Base-by-base conservation (phyloP, 2,113 vertebrate species). In the Bagarius yarrelli region DNA sequence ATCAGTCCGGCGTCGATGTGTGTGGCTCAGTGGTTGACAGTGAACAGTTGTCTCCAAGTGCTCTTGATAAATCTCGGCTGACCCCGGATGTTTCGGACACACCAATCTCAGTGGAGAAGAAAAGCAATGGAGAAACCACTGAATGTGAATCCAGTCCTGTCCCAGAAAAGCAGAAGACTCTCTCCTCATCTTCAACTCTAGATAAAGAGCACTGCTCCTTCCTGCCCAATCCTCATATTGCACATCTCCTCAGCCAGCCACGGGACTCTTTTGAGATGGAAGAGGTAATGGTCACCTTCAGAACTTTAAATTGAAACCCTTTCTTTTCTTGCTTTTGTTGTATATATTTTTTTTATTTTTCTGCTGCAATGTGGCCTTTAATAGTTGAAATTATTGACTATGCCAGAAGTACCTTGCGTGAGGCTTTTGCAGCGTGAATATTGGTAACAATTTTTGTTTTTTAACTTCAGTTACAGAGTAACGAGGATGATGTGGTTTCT, bases 251-350 rank as follows among this genome's bases (percentile, higher is more conserved):
- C 83, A 86, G 70, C 3, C 94, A 94, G 76, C 94, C 95, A 44
- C 90, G 95, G 59, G 94, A 98, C 87, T 99, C 97, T 27, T 99
- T 99, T 25, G 98, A 99, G 87, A 96, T 99, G 93, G 97, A 99
- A 83, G 98, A 99, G 97, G 98, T 97, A 93, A 59, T 15, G 18
- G 55, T 44, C 19, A 18, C 16, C 40, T 19, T 71, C n/a, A 16
- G 40, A 27, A 40, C 5, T 27, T 55, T 50, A 23, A 19, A 25
- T 25, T 16, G 25, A 6, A 70, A 16, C 8, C 21, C 18, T 53
- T 8, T 14, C 55, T 61, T 8, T 25, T n/a, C n/a, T 8, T 47
- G 53, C 36, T 23, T 47, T 57, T 64, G 23, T 75, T 36, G n/a
- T n/a, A n/a, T n/a, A 14, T 50, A 55, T 66, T 71, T 25, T 69